Evolutionary conservation across 2,888 invertebrate genomes (phyloP).

Genomic region (Eupithecia tripunctaria): DNA sequence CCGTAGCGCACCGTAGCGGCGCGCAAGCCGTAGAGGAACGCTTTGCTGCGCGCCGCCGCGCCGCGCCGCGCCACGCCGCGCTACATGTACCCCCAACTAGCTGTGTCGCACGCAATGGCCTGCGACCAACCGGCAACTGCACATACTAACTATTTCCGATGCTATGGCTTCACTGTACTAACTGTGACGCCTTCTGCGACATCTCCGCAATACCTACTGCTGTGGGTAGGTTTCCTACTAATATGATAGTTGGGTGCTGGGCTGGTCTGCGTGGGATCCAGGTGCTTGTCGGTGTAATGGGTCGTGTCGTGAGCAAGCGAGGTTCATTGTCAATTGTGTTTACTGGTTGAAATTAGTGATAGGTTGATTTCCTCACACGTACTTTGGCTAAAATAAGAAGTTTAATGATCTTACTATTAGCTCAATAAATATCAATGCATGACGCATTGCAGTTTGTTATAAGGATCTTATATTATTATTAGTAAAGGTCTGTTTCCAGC

Average conservation of each 20-base stretch:
- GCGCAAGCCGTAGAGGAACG: slow-evolving; percentile 23
- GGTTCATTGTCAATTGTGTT: slow-evolving; percentile 40
- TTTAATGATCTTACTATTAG: too few species aligned
- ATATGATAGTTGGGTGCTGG: too few species aligned
- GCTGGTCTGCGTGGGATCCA: slow-evolving; percentile 28
- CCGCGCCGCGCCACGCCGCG: slow-evolving; percentile 51
- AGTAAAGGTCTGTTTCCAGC: too few species aligned
- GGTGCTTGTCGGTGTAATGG: slow-evolving; percentile 51
- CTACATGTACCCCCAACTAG: slow-evolving; percentile 63
- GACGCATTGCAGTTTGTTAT: too few species aligned
- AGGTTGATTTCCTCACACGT: not conserved
- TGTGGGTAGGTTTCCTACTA: not conserved
- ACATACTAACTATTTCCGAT: slow-evolving; percentile 23
- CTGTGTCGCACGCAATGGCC: slow-evolving; percentile 59
- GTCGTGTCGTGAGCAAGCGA: slow-evolving; percentile 46
- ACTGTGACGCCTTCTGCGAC: not conserved
- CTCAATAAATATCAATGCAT: too few species aligned
- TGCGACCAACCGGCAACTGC: slow-evolving; percentile 50
- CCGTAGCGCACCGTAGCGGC: slow-evolving; percentile 20
- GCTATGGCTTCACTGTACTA: slow-evolving; percentile 5
- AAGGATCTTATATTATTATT: too few species aligned
- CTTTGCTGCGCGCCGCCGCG: slow-evolving; percentile 42
- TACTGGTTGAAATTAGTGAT: not conserved
- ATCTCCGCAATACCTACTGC: not conserved
- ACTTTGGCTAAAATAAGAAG: not conserved